Conservation (phyloP, 2,888 invertebrate genomes). For the Argyresthia goedartella region DNA sequence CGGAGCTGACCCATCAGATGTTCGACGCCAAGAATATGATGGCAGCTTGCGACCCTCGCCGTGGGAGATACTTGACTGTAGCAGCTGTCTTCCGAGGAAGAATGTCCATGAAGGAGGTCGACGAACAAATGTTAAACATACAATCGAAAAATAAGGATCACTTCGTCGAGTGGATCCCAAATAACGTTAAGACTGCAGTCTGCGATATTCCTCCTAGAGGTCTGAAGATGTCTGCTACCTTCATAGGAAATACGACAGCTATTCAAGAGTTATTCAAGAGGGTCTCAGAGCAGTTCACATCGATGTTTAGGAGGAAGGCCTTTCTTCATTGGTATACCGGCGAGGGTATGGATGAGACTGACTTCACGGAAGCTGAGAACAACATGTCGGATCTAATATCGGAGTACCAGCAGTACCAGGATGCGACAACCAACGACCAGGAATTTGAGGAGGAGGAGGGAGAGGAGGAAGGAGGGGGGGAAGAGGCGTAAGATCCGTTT, state of each 20-base stretch:
- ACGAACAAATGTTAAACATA: conserved; percentile 83
- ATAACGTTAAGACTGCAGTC: conserved; percentile 83
- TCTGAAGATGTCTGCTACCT: conserved; percentile 88
- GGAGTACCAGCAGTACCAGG: conserved; percentile 94
- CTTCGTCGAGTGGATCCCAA: conserved; percentile 86
- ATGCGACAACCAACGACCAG: conserved; percentile 86
- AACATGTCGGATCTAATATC: conserved; percentile 91
- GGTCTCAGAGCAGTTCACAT: conserved; percentile 85
- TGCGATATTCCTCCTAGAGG: conserved; percentile 82
- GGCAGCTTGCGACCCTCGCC: conserved; percentile 93
- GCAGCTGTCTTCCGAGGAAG: conserved; percentile 90
- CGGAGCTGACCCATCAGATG: conserved; percentile 90
- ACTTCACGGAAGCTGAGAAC: conserved; percentile 94
- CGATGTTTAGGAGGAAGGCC: conserved; percentile 95
- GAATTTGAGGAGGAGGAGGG: conserved; percentile 87
- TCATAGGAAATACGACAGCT: conserved; percentile 87
- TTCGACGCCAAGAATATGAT: conserved; percentile 97
- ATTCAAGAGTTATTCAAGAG: conserved; percentile 90
- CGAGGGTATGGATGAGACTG: conserved; percentile 96
- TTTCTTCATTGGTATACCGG: conserved; percentile 97
- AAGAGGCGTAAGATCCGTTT: conserved; percentile 28
- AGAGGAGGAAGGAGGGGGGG: conserved; percentile 79
- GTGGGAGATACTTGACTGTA: conserved; percentile 89
- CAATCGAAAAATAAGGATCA: conserved; percentile 82
- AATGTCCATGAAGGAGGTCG: conserved; percentile 94